These are phyloP conservation scores for Alligator sinensis DNA, from an alignment of 2,113 vertebrate genomes.

Conservation along the genomic window DNA sequence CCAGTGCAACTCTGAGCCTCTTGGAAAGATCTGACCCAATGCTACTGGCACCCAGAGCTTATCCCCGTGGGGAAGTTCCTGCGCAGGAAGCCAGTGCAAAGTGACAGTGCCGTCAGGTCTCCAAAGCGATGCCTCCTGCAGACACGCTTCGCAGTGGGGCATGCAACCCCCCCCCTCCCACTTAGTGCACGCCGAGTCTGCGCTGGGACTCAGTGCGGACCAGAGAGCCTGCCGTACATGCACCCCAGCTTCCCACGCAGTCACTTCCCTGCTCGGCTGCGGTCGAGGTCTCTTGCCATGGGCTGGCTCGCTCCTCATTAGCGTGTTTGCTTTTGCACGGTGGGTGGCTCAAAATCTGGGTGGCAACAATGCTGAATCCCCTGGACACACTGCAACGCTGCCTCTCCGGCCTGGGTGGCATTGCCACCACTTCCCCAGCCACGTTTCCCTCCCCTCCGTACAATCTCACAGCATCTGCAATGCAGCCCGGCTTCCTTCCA, in stretches of 20 bases:
- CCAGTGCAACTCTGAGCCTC: not conserved
- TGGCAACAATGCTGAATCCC: not conserved
- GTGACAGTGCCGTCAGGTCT: not conserved
- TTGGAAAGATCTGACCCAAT: not conserved
- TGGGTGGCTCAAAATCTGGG: not conserved
- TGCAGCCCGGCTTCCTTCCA: not conserved
- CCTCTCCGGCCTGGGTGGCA: not conserved
- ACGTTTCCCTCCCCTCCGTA: not conserved
- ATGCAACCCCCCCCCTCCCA: fast-evolving
- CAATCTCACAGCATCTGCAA: not conserved
- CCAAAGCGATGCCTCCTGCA: fast-evolving
- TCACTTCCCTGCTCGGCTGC: not conserved
- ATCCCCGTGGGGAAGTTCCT: conserved; percentile 28
- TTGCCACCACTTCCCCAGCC: not conserved
- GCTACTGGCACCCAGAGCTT: not conserved
- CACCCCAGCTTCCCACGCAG: fast-evolving
- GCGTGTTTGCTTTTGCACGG: not conserved
- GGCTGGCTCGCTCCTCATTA: not conserved
- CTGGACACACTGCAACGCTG: fast-evolving
- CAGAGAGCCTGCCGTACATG: not conserved
- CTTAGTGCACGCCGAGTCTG: not conserved
- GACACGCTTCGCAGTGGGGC: not conserved
- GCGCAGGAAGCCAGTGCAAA: not conserved
- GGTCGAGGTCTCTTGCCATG: not conserved
- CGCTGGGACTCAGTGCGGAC: not conserved